Evolutionary conservation across 1,140 invertebrate genomes (phyloP).

Genomic region (Pantala flavescens): DNA sequence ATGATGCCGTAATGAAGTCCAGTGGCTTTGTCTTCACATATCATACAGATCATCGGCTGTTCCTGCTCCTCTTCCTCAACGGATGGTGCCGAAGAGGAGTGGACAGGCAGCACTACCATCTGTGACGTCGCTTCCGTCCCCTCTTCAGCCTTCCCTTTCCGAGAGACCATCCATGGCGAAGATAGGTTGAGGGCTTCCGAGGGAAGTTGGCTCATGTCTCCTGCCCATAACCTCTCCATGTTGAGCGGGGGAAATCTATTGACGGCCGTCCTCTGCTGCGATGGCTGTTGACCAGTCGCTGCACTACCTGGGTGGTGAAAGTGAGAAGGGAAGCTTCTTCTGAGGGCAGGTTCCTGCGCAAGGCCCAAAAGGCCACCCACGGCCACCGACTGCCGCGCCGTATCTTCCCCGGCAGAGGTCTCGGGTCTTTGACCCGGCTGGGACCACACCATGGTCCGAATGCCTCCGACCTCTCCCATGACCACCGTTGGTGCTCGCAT

Average conservation of each 20-base stretch:
- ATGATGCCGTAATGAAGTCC: conserved; percentile 97
- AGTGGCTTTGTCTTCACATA: conserved; percentile 93
- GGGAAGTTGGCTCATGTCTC: conserved; percentile 68
- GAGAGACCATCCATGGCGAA: conserved; percentile 30
- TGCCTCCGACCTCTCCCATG: conserved; percentile 82
- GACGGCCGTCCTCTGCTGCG: conserved; percentile 25
- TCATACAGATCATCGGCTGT: conserved; percentile 94
- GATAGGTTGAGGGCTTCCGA: conserved; percentile 38
- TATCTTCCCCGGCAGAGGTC: conserved; percentile 34
- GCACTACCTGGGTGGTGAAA: neutral
- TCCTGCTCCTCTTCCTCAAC: conserved; percentile 62
- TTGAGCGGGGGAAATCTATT: conserved; percentile 52
- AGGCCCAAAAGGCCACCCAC: conserved; percentile 47
- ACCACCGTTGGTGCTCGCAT: conserved; percentile 71
- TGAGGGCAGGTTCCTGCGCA: conserved; percentile 43
- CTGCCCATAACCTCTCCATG: conserved; percentile 84
- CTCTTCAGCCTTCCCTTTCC: conserved; percentile 34
- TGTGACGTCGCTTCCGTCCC: conserved; percentile 30
- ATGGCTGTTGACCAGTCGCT: conserved; percentile 27
- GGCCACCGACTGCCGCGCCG: conserved; percentile 34
- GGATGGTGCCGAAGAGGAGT: neutral
- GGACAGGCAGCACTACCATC: neutral
- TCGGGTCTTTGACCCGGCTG: conserved; percentile 28
- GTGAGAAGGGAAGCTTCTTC: neutral
- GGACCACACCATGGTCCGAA: conserved; percentile 85